phyloP scores from a whole-genome alignment of 2,113 vertebrate genomes.

The Chaenogobius annularis region DNA sequence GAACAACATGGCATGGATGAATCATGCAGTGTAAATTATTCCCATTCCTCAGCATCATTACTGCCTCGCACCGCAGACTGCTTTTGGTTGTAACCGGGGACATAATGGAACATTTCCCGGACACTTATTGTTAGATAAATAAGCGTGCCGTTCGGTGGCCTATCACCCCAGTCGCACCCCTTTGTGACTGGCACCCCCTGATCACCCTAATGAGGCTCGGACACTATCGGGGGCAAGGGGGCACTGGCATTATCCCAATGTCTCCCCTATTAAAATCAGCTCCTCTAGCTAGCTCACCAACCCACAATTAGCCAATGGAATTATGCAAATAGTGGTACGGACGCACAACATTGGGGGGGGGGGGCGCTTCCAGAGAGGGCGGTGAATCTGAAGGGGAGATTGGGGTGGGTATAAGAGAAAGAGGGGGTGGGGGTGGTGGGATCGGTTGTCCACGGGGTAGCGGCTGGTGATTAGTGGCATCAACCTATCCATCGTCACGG shows the following conservation, averaged over 20 bases:
- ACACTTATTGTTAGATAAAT: slow-evolving; percentile 54
- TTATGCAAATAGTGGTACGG: slow-evolving; percentile 60
- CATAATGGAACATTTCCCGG: slow-evolving; percentile 42
- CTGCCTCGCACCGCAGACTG: slow-evolving; percentile 4
- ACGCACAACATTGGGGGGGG: slow-evolving; percentile 25
- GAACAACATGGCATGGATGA: neutral
- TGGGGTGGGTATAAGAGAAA: neutral
- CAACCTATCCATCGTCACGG: slow-evolving; percentile 53
- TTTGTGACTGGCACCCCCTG: slow-evolving; percentile 64
- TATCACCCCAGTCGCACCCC: slow-evolving; percentile 52
- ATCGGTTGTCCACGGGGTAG: slow-evolving; percentile 54
- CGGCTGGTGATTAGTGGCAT: slow-evolving; percentile 64
- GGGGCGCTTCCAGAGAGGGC: slow-evolving; percentile 20
- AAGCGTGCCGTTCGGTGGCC: slow-evolving; percentile 46
- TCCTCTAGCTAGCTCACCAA: slow-evolving; percentile 54
- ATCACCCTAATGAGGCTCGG: slow-evolving; percentile 74
- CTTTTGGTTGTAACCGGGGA: slow-evolving; percentile 15
- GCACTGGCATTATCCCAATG: slow-evolving; percentile 72
- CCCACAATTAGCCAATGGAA: slow-evolving; percentile 57
- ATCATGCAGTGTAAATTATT: neutral
- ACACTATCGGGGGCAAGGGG: slow-evolving; percentile 74
- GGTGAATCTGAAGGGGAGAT: slow-evolving; percentile 60
- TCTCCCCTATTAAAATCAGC: slow-evolving; percentile 72
- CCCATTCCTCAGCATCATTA: slow-evolving; percentile 29
- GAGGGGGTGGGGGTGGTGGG: neutral